phyloP scores from a whole-genome alignment of 2,113 vertebrate species.

The Prunella himalayana region DNA sequence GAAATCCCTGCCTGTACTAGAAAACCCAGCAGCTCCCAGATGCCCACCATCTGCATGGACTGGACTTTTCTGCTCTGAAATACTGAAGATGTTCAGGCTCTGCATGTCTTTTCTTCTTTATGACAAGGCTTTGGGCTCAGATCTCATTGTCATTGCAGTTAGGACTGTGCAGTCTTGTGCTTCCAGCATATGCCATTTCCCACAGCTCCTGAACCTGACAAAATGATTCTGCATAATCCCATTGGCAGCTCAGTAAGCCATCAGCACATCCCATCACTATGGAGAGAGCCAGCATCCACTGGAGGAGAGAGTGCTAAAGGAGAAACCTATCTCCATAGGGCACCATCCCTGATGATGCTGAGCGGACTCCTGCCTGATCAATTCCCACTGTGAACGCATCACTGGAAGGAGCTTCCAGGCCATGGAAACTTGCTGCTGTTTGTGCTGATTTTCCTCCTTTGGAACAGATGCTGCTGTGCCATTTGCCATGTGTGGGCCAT shows the following conservation, averaged over 20 bases:
- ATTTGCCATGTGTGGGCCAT: neutral
- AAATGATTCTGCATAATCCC: neutral
- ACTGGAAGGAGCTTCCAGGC: neutral
- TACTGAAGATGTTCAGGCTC: neutral
- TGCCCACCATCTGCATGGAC: neutral
- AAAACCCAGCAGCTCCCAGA: neutral
- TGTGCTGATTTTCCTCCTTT: neutral
- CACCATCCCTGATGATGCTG: neutral
- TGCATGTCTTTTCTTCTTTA: neutral
- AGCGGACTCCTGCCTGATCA: neutral
- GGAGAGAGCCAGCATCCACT: neutral
- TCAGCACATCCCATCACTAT: neutral
- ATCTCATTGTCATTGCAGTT: neutral
- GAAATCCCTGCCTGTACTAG: neutral
- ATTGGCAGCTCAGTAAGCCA: neutral
- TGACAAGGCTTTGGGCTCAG: neutral
- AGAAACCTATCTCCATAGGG: neutral
- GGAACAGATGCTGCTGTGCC: neutral
- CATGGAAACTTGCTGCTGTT: neutral
- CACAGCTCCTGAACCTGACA: neutral
- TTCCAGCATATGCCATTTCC: neutral
- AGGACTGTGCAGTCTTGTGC: neutral
- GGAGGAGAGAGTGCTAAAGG: neutral
- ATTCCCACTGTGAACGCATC: neutral
- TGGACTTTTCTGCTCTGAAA: neutral